phyloP scores from a whole-genome alignment of 2,888 invertebrate genomes.

The Geotrupes spiniger region DNA sequence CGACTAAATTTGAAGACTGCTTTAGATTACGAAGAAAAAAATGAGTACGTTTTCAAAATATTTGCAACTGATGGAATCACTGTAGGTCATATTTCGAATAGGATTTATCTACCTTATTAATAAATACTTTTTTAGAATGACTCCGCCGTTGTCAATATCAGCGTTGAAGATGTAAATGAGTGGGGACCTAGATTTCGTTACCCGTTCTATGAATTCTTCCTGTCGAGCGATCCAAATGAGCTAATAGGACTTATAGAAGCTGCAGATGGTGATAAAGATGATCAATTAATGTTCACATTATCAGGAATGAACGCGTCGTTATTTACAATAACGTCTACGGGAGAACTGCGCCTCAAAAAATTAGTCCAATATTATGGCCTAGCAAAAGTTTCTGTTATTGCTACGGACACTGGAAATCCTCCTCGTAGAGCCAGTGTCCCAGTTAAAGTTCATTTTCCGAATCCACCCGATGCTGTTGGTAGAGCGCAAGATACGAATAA shows the following conservation, averaged over 20 bases:
- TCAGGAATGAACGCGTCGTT: slow-evolving; percentile 43
- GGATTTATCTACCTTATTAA: too few species aligned
- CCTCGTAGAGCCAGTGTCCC: slow-evolving; percentile 72
- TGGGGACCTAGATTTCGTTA: slow-evolving; percentile 90
- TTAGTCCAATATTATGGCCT: slow-evolving; percentile 18
- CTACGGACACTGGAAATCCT: slow-evolving; percentile 81
- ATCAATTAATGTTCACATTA: slow-evolving; percentile 69
- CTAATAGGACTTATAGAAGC: slow-evolving; percentile 71
- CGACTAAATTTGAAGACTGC: slow-evolving; percentile 73
- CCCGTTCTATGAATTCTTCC: slow-evolving; percentile 81
- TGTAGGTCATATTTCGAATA: slow-evolving; percentile 51
- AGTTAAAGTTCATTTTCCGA: slow-evolving; percentile 62
- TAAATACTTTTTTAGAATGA: slow-evolving; percentile 64
- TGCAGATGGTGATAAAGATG: slow-evolving; percentile 82
- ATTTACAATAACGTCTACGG: slow-evolving; percentile 63
- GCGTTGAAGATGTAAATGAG: slow-evolving; percentile 84
- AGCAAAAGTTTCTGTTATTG: slow-evolving; percentile 58
- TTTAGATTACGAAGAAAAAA: slow-evolving; percentile 75
- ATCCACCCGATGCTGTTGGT: slow-evolving; percentile 43
- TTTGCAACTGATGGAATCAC: slow-evolving; percentile 77
- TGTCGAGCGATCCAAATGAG: slow-evolving; percentile 44
- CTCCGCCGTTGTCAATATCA: slow-evolving; percentile 76
- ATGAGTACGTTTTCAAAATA: slow-evolving; percentile 72
- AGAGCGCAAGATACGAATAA: slow-evolving; percentile 12
- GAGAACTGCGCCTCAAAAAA: slow-evolving; percentile 63